Conservation (phyloP, 2,888 invertebrate species). For the Drosophila diplacantha region DNA sequence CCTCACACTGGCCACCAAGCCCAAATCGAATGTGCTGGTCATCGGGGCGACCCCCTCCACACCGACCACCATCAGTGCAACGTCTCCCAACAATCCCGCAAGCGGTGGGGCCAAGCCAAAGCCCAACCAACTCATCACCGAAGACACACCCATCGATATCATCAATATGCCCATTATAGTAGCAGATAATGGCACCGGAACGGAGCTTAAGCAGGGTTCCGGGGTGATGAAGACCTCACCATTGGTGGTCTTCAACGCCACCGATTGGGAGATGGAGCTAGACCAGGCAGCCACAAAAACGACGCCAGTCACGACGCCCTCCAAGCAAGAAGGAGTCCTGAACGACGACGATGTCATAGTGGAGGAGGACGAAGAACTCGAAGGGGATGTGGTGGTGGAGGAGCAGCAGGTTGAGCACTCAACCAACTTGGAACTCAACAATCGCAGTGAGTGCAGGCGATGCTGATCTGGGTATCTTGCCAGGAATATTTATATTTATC, state of each 20-base stretch:
- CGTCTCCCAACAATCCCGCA: conserved; percentile 20
- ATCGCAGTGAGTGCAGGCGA: conserved; percentile 45
- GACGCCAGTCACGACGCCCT: conserved; percentile 28
- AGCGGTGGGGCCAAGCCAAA: conserved; percentile 37
- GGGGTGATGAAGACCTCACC: conserved; percentile 43
- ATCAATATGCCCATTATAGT: conserved; percentile 76
- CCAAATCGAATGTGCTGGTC: conserved; percentile 69
- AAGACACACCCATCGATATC: conserved; percentile 81
- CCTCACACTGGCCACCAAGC: conserved; percentile 55
- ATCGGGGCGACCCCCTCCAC: conserved; percentile 54
- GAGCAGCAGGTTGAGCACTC: conserved; percentile 17
- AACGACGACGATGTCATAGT: conserved; percentile 72
- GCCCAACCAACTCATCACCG: conserved; percentile 78
- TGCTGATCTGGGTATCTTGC: neutral
- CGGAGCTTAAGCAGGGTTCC: conserved; percentile 33
- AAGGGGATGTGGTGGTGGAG: conserved; percentile 14
- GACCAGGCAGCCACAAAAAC: conserved; percentile 79
- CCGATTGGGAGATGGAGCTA: conserved; percentile 82
- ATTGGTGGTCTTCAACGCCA: conserved; percentile 72
- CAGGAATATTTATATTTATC: neutral
- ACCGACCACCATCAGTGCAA: conserved; percentile 13
- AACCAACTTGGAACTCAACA: conserved; percentile 43
- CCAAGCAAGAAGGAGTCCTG: conserved; percentile 44
- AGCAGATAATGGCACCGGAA: conserved; percentile 60
- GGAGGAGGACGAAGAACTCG: conserved; percentile 36